A percentile compares a stretch with the other conserved stretches of the same genome.
Evolutionary conservation across 2,888 invertebrate species (phyloP).

Genomic region (Diarsia rubi): DNA sequence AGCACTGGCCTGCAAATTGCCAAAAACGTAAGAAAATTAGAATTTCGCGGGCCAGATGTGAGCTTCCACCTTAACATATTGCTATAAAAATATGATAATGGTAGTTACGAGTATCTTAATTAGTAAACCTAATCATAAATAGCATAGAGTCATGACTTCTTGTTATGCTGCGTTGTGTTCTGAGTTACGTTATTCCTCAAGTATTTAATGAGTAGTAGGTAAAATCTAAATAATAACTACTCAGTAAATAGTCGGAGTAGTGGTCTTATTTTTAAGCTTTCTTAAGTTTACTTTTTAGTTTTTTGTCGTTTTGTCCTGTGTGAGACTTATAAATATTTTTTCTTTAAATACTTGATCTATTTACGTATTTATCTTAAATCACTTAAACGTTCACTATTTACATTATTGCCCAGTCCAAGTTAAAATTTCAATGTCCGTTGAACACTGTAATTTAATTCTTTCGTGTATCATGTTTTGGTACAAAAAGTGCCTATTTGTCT

Average conservation of each 20-base stretch:
- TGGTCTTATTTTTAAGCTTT: too few relatives aligned
- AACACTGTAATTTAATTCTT: slow-evolving; percentile 73
- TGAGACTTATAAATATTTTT: too few relatives aligned
- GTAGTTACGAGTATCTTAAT: background rate
- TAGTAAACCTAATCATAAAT: background rate
- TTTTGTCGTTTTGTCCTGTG: too few relatives aligned
- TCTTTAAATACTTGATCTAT: background rate
- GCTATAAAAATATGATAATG: background rate
- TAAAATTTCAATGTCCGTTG: slow-evolving; percentile 66
- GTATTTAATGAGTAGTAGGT: background rate
- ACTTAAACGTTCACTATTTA: slow-evolving; percentile 14
- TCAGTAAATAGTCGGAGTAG: background rate
- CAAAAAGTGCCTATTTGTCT: slow-evolving; percentile 69
- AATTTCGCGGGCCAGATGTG: too few relatives aligned
- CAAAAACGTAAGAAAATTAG: too few relatives aligned
- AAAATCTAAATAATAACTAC: background rate
- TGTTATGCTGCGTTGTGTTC: background rate
- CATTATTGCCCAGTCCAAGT: slow-evolving; percentile 12
- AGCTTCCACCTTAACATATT: too few relatives aligned
- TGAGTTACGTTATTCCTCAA: background rate
- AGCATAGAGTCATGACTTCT: background rate
- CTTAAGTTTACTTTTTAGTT: too few relatives aligned
- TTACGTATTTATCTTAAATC: background rate
- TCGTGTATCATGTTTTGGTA: slow-evolving; percentile 69
- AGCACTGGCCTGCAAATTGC: too few relatives aligned